Conservation (phyloP, 2,797 vertebrate species). For the Sternotherus odoratus region DNA sequence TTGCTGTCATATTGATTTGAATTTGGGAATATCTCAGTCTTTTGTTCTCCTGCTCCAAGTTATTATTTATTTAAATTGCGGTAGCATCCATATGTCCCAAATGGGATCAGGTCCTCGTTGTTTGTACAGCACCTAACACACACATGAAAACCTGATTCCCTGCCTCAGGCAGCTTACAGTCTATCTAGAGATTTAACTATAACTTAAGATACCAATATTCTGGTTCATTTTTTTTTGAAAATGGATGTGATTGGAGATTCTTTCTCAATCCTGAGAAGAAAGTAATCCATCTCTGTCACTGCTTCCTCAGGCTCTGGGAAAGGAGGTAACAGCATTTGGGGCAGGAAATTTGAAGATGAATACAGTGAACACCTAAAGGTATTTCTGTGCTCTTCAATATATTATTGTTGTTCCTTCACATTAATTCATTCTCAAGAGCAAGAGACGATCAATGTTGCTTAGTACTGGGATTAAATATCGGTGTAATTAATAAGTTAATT, state of each 20-base stretch:
- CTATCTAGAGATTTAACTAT: background rate
- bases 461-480: background rate
- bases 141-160: background rate
- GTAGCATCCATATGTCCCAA: background rate
- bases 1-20: background rate
- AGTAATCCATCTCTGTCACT: background rate
- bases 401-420: background rate
- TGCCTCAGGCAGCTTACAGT: background rate
- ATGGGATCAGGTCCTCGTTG: background rate
- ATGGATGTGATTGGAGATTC: background rate
- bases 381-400: slow-evolving; percentile 44
- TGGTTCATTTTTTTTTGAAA: background rate
- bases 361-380: slow-evolving; percentile 97
- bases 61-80: background rate
- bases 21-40: background rate
- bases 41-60: background rate
- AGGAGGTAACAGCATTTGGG: slow-evolving; percentile 98
- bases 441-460: background rate
- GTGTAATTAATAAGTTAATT: background rate
- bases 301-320: slow-evolving; percentile 92
- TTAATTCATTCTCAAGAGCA: background rate
- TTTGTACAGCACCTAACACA: background rate
- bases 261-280: slow-evolving; percentile 3
- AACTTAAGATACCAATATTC: background rate
- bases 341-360: slow-evolving; percentile 96